Evolutionary conservation across 1,140 invertebrate genomes (phyloP).

Genomic region (Andrena cerasifolii): DNA sequence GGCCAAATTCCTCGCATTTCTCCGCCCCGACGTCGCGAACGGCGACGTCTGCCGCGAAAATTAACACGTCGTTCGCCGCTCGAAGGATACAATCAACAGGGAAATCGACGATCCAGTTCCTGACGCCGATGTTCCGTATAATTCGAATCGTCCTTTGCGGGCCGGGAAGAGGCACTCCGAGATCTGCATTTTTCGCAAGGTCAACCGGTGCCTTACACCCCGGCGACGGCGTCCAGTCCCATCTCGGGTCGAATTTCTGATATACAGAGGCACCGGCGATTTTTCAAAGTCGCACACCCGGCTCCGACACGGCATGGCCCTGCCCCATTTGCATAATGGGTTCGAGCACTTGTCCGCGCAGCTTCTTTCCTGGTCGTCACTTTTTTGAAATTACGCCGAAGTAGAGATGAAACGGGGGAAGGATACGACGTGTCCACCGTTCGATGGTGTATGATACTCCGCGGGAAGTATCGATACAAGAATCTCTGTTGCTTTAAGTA

Average conservation of each 20-base stretch:
- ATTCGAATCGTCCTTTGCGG: slow-evolving; percentile 16
- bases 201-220: slow-evolving; percentile 40
- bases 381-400: not conserved
- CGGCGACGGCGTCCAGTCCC: not conserved
- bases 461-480: too few species aligned
- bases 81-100: not conserved
- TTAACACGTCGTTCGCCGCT: too few species aligned
- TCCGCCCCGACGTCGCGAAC: not conserved
- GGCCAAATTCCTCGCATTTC: not conserved
- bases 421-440: too few species aligned
- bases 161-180: slow-evolving; percentile 8
- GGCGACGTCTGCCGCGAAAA: not conserved
- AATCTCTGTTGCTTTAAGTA: too few species aligned
- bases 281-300: slow-evolving; percentile 35
- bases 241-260: slow-evolving; percentile 35
- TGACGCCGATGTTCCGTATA: slow-evolving; percentile 25
- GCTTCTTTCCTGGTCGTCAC: not conserved
- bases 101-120: slow-evolving; percentile 29
- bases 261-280: slow-evolving; percentile 14
- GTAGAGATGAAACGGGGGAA: too few species aligned
- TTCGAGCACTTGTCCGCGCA: not conserved
- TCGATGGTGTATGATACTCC: too few species aligned
- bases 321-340: slow-evolving; percentile 34
- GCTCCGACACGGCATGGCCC: not conserved
- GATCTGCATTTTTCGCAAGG: slow-evolving; percentile 55